Evolutionary conservation across 2,113 vertebrate species (phyloP).

Genomic region (Takifugu flavidus): DNA sequence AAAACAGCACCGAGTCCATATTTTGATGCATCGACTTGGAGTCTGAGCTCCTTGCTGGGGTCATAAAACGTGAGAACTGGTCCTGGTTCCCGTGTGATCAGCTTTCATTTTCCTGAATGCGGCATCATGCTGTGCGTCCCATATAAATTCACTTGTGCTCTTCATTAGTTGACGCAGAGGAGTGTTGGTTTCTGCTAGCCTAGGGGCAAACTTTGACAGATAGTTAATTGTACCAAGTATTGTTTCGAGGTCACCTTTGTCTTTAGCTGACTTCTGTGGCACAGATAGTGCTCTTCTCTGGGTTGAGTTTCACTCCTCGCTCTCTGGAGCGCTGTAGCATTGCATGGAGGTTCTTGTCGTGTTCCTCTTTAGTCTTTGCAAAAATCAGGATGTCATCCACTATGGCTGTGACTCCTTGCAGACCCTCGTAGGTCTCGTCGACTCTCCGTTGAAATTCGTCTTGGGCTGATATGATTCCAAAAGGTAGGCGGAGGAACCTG

Average conservation of each 20-base stretch:
- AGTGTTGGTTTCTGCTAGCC: too few species aligned
- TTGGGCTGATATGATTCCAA: constrained; percentile 12
- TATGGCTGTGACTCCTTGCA: neutral
- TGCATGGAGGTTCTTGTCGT: neutral
- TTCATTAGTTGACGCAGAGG: too few species aligned
- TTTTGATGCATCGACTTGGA: neutral
- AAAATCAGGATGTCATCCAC: constrained; percentile 2
- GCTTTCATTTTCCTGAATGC: constrained; percentile 3
- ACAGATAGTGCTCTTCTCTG: constrained; percentile 15
- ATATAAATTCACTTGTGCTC: too few species aligned
- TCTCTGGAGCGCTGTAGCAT: constrained; percentile 12
- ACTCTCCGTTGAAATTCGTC: constrained; percentile 16
- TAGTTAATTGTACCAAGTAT: too few species aligned
- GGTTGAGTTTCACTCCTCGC: constrained; percentile 18
- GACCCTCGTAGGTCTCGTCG: constrained; percentile 15
- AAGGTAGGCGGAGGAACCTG: constrained; percentile 15
- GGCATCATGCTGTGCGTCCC: neutral
- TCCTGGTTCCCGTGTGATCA: neutral
- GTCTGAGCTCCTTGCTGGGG: too few species aligned
- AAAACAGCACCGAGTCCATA: neutral
- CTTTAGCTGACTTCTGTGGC: constrained; percentile 8
- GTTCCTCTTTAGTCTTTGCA: constrained; percentile 2
- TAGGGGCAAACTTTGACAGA: too few species aligned
- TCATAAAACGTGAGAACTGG: neutral
- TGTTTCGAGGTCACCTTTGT: too few species aligned